Conservation (phyloP, 2,797 vertebrate species). For the Liparis tanakae region DNA sequence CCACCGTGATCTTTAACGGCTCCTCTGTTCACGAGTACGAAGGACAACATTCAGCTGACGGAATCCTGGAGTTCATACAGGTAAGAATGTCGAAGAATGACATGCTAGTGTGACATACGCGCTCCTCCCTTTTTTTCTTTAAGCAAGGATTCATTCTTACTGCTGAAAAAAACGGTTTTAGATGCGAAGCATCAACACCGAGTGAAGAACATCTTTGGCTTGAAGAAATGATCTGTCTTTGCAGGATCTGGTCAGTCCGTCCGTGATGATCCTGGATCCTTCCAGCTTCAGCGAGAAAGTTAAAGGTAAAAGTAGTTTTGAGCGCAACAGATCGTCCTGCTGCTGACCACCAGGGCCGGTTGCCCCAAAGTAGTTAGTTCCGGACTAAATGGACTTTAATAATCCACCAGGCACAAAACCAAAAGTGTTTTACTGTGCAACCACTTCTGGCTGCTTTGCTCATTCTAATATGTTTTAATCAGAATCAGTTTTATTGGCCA, state of each 20-base stretch:
- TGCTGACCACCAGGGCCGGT: background rate
- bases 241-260: conserved; percentile 93
- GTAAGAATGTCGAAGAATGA: conserved; percentile 65
- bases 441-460: background rate
- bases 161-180: background rate
- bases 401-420: background rate
- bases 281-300: conserved; percentile 88
- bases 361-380: background rate
- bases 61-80: conserved; percentile 97
- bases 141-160: background rate
- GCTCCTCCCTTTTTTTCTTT: background rate
- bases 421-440: background rate
- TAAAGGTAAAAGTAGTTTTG: conserved; percentile 70
- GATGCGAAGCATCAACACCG: background rate
- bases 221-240: conserved; percentile 14
- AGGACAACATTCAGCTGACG: conserved; percentile 94
- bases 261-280: conserved; percentile 88
- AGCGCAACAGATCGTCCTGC: background rate
- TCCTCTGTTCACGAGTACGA: conserved; percentile 94
- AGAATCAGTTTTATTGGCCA: no score
- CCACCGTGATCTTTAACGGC: conserved; percentile 95
- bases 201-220: background rate
- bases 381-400: background rate
- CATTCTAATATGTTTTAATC: no score
- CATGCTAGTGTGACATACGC: background rate